Percentiles rank a stretch among this genome's conserved stretches.
phyloP scores from a whole-genome alignment of 2,797 vertebrate species.

The Atherinosoma microstoma region DNA sequence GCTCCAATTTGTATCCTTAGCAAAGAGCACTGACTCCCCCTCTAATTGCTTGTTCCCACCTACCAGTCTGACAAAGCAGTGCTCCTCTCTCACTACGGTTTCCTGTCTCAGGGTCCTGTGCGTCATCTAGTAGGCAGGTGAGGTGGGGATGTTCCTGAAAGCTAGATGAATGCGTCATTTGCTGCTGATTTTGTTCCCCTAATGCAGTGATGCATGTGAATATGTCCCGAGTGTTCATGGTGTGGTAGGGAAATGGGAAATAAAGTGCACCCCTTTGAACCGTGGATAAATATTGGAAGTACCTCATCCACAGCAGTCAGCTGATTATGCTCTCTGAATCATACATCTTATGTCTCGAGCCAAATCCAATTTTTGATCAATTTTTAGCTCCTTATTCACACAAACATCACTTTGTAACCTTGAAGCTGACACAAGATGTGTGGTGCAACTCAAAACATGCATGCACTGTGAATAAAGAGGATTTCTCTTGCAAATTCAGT shows the following conservation, averaged over 20 bases:
- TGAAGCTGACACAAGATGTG: conserved; percentile 34
- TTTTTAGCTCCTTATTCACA: conserved; percentile 5
- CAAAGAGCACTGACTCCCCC: conserved; percentile 42
- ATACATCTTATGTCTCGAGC: conserved; percentile 7
- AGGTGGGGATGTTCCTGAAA: conserved; percentile 34
- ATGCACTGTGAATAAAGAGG: conserved; percentile 7
- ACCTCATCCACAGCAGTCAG: conserved; percentile 5
- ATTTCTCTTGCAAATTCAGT: conserved; percentile 4
- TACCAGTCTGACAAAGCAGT: conserved; percentile 37
- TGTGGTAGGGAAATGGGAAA: conserved; percentile 4
- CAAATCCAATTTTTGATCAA: conserved; percentile 1
- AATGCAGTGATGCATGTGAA: not conserved
- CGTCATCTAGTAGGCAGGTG: conserved; percentile 59
- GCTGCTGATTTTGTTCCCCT: conserved; percentile 9
- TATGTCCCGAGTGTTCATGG: not conserved
- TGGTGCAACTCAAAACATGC: conserved; percentile 11
- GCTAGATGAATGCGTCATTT: conserved; percentile 38
- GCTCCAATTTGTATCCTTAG: conserved; percentile 41
- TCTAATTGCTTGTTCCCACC: conserved; percentile 41
- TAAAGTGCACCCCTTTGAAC: conserved; percentile 29
- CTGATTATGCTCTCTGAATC: conserved; percentile 14
- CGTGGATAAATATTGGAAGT: conserved; percentile 41
- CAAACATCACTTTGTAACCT: conserved; percentile 29
- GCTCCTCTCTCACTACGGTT: conserved; percentile 13
- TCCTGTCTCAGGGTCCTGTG: conserved; percentile 24